phyloP scores from a whole-genome alignment of 2,797 vertebrate species.

The Hephaestus fuliginosus region DNA sequence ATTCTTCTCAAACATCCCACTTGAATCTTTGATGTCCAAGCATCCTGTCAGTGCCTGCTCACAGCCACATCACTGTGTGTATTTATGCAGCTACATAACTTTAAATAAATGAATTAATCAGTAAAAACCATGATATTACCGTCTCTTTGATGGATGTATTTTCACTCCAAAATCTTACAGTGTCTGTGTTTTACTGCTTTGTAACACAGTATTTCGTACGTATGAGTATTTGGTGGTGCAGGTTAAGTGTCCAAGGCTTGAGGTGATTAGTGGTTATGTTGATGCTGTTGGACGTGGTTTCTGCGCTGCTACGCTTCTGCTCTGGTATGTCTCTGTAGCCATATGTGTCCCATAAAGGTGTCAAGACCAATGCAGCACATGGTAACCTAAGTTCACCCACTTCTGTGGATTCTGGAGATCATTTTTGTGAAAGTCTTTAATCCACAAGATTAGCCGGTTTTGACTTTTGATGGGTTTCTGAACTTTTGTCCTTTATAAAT shows the following conservation, averaged over 20 bases:
- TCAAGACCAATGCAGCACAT: slow-evolving; percentile 63
- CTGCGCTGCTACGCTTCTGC: slow-evolving; percentile 29
- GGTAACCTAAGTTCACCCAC: slow-evolving; percentile 50
- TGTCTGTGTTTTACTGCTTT: not conserved
- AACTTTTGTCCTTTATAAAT: not conserved
- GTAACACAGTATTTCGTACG: not conserved
- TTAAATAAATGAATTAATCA: not conserved
- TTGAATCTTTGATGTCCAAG: not conserved
- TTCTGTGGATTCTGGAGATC: slow-evolving; percentile 34
- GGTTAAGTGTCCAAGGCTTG: slow-evolving; percentile 48
- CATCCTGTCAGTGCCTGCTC: not conserved
- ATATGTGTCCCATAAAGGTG: slow-evolving; percentile 76
- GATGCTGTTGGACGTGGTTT: slow-evolving; percentile 57
- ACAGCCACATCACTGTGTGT: not conserved
- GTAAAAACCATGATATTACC: not conserved
- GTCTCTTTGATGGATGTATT: not conserved
- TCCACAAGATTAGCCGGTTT: slow-evolving; percentile 7
- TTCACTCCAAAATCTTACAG: not conserved
- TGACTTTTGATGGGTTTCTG: slow-evolving; percentile 11
- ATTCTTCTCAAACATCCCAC: not conserved
- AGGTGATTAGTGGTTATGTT: slow-evolving; percentile 60
- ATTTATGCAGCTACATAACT: not conserved
- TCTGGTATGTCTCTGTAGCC: slow-evolving; percentile 56
- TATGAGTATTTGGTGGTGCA: slow-evolving; percentile 17
- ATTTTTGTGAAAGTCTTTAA: slow-evolving; percentile 39